phyloP scores from a whole-genome alignment of 2,888 invertebrate species.

The Callyntrura sp. region DNA sequence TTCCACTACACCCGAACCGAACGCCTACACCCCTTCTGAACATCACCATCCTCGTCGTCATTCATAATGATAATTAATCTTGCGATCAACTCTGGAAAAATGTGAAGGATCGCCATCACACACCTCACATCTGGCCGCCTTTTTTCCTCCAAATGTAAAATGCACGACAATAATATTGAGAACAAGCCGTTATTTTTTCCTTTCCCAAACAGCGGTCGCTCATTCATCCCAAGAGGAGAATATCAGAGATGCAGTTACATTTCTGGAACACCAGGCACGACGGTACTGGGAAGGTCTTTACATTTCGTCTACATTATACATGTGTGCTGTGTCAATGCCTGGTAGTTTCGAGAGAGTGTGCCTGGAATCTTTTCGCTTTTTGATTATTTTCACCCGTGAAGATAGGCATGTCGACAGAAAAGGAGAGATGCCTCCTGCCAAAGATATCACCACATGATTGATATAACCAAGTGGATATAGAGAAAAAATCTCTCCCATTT shows the following conservation, averaged over 20 bases:
- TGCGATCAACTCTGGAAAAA: not conserved
- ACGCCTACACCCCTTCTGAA: no score
- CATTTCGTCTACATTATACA: no score
- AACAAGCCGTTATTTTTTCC: not conserved
- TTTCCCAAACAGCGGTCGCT: not conserved
- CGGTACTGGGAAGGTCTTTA: no score
- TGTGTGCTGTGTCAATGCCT: no score
- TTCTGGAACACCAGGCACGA: no score
- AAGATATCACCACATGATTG: not conserved
- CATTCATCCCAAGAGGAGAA: conserved; percentile 40
- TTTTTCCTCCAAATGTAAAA: not conserved
- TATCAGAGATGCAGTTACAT: not conserved
- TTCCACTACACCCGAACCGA: not conserved
- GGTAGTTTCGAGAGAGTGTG: no score
- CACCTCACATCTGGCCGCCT: not conserved
- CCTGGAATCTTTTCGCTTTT: not conserved
- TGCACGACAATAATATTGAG: not conserved
- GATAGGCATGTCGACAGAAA: not conserved
- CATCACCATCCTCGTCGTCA: not conserved
- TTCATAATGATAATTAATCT: conserved; percentile 26
- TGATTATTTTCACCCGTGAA: conserved; percentile 19
- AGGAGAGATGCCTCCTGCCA: not conserved
- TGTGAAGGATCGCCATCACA: not conserved
- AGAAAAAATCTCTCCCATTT: not conserved
- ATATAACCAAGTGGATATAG: not conserved